Conservation (phyloP, 2,113 vertebrate species). For the Uropsilus gracilis region DNA sequence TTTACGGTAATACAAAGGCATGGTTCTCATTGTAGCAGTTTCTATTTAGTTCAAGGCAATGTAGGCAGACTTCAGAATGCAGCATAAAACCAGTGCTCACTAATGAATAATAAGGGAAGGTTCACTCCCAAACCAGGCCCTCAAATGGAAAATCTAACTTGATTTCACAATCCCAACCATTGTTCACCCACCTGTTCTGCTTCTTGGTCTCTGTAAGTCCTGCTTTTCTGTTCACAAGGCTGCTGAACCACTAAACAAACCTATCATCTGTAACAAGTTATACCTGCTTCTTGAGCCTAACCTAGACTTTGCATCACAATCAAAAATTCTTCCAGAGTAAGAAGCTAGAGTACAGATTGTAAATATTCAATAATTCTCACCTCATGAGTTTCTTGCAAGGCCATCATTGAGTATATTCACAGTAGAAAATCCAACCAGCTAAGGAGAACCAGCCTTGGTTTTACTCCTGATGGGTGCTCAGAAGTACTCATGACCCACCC, state of each 20-base stretch:
- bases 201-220: constrained; percentile 8
- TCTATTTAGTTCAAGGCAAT: background rate
- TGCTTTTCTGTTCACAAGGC: background rate
- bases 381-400: background rate
- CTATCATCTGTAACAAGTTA: background rate
- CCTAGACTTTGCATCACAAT: constrained; percentile 42
- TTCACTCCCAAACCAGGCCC: background rate
- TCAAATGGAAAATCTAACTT: constrained; percentile 14
- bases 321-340: background rate
- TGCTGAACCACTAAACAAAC: constrained; percentile 38
- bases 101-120: constrained; percentile 23
- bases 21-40: background rate
- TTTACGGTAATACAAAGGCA: background rate
- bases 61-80: background rate
- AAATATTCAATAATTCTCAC: background rate
- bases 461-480: background rate
- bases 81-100: background rate
- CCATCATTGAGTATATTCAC: background rate
- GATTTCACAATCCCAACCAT: constrained; percentile 65
- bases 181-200: constrained; percentile 28
- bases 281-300: background rate
- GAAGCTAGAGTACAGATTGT: background rate
- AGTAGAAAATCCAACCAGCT: background rate
- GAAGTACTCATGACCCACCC: background rate
- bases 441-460: background rate